Evolutionary conservation across 2,888 invertebrate genomes (phyloP).

Genomic region (Drosophila dives): DNA sequence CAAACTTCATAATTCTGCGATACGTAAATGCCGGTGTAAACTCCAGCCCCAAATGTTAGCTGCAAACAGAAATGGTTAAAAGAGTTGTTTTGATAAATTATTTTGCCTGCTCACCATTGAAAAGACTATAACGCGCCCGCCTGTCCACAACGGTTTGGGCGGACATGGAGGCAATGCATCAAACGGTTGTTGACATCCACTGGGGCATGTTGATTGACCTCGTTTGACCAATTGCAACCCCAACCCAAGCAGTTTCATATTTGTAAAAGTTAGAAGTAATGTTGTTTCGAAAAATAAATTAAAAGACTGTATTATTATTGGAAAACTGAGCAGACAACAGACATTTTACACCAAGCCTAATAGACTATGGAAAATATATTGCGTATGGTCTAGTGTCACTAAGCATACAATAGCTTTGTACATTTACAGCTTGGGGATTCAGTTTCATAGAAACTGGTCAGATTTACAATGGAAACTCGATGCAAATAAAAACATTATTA

Average conservation of each 20-base stretch:
- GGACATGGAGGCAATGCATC: constrained; percentile 50
- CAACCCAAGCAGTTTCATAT: constrained; percentile 60
- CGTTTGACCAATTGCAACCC: constrained; percentile 41
- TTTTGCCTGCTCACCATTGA: constrained; percentile 45
- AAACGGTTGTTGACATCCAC: not conserved
- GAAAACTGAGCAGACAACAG: not conserved
- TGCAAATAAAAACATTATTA: too few relatives aligned
- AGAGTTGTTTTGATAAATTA: not conserved
- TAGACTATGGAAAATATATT: not conserved
- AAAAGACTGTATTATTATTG: not conserved
- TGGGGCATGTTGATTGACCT: not conserved
- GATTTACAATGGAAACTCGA: too few relatives aligned
- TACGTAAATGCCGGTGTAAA: constrained; percentile 90
- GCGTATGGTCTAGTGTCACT: not conserved
- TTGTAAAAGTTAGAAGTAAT: not conserved
- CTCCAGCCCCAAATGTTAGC: constrained; percentile 88
- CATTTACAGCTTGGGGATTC: not conserved
- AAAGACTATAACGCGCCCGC: constrained; percentile 14
- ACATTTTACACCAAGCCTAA: not conserved
- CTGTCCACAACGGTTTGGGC: constrained; percentile 44
- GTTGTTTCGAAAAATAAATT: constrained; percentile 1
- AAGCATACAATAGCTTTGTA: not conserved
- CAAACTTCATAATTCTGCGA: constrained; percentile 90
- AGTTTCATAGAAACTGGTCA: not conserved
- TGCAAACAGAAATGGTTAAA: constrained; percentile 81